These are phyloP conservation scores for Actinopyga echinites DNA, from an alignment of 53 echinoderm and acorn worm genomes.

Conservation along the genomic window DNA sequence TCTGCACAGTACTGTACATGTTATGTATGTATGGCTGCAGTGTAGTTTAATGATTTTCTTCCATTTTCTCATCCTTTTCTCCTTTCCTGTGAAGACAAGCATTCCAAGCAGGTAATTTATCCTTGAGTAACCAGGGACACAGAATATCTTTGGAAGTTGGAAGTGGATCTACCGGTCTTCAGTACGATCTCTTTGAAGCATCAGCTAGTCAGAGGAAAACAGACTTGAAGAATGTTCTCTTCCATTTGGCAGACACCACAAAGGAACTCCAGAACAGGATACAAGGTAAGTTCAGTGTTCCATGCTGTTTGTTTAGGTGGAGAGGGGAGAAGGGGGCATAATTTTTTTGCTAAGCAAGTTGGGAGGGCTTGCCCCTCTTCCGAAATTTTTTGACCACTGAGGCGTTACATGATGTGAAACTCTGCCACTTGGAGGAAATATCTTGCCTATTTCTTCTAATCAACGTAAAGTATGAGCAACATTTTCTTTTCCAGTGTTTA, in stretches of 20 bases:
- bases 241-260: slow-evolving; percentile 68
- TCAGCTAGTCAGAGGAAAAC: slow-evolving; percentile 71
- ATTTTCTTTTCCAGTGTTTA: no score
- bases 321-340: no score
- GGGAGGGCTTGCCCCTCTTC: no score
- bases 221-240: slow-evolving; percentile 70
- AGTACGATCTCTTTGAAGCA: slow-evolving; percentile 84
- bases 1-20: no score
- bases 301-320: no score
- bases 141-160: slow-evolving; percentile 65
- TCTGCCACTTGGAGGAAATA: no score
- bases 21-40: no score
- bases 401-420: no score
- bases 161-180: slow-evolving; percentile 59
- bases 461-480: no score
- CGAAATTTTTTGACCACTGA: no score
- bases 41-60: neutral
- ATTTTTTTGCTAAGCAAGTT: no score
- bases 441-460: no score
- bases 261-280: slow-evolving; percentile 59
- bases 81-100: slow-evolving; percentile 52
- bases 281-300: slow-evolving; percentile 62
- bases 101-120: slow-evolving; percentile 61
- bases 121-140: slow-evolving; percentile 59
- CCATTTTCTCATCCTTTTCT: neutral